A percentile compares a stretch with the other conserved stretches of the same genome.
phyloP scores from a whole-genome alignment of 2,113 vertebrate species.

The Oncorhynchus kisutch region DNA sequence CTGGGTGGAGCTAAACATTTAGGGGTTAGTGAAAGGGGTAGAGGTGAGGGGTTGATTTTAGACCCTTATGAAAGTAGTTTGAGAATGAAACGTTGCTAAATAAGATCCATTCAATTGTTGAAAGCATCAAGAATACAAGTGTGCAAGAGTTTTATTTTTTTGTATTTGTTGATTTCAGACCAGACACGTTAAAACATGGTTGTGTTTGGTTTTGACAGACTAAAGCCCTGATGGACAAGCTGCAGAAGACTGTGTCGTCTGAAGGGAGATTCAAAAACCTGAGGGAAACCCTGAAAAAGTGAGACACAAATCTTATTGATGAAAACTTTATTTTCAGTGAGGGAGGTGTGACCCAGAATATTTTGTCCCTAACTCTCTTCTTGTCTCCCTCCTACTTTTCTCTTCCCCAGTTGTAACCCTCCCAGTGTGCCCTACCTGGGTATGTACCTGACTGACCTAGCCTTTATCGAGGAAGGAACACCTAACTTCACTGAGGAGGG shows the following conservation, averaged over 20 bases:
- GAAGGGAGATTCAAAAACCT: slow-evolving; percentile 99
- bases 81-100: too few relatives aligned
- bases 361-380: too few relatives aligned
- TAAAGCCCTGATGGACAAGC: slow-evolving; percentile 97
- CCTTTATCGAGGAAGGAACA: slow-evolving; percentile 97
- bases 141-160: too few relatives aligned
- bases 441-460: slow-evolving; percentile 97
- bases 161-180: neutral
- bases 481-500: slow-evolving; percentile 98
- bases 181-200: neutral
- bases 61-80: too few relatives aligned
- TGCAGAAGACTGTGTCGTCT: slow-evolving; percentile 97
- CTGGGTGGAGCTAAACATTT: too few relatives aligned
- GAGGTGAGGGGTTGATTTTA: too few relatives aligned
- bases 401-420: slow-evolving; percentile 86
- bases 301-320: slow-evolving; percentile 39
- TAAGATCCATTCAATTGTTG: too few relatives aligned
- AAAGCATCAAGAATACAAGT: too few relatives aligned
- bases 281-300: slow-evolving; percentile 99
- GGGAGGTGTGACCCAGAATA: too few relatives aligned
- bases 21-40: too few relatives aligned
- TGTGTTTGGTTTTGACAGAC: slow-evolving; percentile 72
- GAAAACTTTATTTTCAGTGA: neutral
- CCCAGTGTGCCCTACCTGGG: slow-evolving; percentile 96
- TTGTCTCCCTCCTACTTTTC: neutral